Evolutionary conservation across 2,113 vertebrate species (phyloP).

Genomic region (Columba janthina): DNA sequence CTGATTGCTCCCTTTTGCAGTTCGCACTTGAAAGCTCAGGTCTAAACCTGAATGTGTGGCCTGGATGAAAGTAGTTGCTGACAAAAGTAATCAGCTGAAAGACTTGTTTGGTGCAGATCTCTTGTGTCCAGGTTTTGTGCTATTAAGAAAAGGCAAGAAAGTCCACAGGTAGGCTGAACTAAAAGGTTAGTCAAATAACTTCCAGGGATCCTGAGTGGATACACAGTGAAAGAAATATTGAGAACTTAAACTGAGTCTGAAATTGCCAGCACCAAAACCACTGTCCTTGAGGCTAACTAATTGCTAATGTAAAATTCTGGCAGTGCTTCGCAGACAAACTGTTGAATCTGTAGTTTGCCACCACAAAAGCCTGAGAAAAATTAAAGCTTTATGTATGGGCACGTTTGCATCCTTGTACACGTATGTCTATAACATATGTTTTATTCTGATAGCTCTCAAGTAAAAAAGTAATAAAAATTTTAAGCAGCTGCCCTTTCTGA

Average conservation of each 20-base stretch:
- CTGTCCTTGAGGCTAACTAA: not conserved
- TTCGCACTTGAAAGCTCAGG: not conserved
- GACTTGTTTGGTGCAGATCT: not conserved
- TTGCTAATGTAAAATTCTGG: not conserved
- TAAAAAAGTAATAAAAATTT: not conserved
- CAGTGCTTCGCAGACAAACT: not conserved
- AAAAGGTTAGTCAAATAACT: not conserved
- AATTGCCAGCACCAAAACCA: not conserved
- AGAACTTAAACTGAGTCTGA: not conserved
- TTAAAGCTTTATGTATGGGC: not conserved
- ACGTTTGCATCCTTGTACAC: not conserved
- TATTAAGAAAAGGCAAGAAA: not conserved
- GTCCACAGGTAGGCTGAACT: not conserved
- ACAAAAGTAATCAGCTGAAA: not conserved
- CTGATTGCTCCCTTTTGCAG: not conserved
- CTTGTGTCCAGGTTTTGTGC: not conserved
- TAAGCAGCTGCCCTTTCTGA: constrained; percentile 9
- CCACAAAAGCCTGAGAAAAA: not conserved
- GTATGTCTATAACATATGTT: not conserved
- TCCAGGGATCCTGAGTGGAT: not conserved
- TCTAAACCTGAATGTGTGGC: not conserved
- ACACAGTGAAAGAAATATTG: not conserved
- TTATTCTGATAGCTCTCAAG: not conserved
- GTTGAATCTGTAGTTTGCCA: not conserved
- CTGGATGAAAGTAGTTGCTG: not conserved